phyloP scores from a whole-genome alignment of 2,888 invertebrate species.

The Eilema griseolum region DNA sequence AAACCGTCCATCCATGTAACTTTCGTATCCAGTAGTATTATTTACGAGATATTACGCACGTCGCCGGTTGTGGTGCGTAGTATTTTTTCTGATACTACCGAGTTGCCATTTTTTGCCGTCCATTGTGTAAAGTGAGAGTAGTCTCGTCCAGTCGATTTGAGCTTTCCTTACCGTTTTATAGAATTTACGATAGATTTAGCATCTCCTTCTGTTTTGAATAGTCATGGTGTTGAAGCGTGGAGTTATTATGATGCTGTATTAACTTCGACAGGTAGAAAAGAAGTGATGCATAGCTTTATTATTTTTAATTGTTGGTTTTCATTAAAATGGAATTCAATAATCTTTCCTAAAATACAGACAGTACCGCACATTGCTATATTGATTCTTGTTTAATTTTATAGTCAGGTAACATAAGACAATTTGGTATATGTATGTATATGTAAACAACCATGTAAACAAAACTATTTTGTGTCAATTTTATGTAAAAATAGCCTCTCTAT shows the following conservation, averaged over 20 bases:
- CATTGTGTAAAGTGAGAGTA: constrained; percentile 66
- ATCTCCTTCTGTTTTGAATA: constrained; percentile 34
- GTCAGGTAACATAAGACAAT: no score
- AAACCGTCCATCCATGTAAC: not conserved
- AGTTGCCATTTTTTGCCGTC: constrained; percentile 51
- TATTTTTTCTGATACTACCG: constrained; percentile 28
- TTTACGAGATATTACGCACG: constrained; percentile 6
- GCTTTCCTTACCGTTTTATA: constrained; percentile 57
- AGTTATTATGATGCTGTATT: constrained; percentile 7
- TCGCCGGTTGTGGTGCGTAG: constrained; percentile 1
- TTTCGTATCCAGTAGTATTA: not conserved
- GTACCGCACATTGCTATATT: no score
- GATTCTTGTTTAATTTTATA: no score
- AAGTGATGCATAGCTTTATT: not conserved
- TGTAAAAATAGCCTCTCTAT: no score
- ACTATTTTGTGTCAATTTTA: no score
- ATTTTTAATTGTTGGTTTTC: not conserved
- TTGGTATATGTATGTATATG: no score
- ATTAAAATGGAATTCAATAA: not conserved
- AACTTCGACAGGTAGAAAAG: constrained; percentile 5
- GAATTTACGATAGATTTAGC: constrained; percentile 49
- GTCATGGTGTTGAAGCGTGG: constrained; percentile 39
- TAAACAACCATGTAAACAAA: no score
- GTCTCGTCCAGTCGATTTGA: constrained; percentile 72
- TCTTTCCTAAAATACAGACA: no score